Percentiles rank a stretch among this genome's conserved stretches.
These are phyloP conservation scores for Gymnocephalus cernua DNA, from an alignment of 2,113 vertebrate species.

Conservation along the genomic window DNA sequence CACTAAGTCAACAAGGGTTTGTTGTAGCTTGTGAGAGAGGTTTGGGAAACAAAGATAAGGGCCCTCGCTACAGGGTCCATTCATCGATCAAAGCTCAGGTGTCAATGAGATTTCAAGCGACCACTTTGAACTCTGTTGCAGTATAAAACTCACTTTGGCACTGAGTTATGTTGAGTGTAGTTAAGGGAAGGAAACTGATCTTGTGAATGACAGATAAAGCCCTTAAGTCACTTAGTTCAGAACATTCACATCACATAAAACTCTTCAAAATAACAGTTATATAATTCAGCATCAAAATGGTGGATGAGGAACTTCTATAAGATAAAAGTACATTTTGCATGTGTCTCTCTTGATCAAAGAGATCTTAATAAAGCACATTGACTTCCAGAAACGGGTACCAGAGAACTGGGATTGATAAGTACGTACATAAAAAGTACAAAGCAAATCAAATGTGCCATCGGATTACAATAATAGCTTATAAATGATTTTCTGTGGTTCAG, in stretches of 20 bases:
- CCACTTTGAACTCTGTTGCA: conserved; percentile 1
- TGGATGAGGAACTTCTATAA: background rate
- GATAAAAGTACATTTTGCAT: background rate
- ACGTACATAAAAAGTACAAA: background rate
- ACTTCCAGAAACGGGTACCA: background rate
- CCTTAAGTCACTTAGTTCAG: background rate
- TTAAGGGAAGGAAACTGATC: background rate
- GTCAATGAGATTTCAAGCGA: conserved; percentile 56
- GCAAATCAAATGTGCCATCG: background rate
- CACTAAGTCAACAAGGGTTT: conserved; percentile 52
- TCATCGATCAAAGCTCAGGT: conserved; percentile 23
- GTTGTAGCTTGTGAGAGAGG: conserved; percentile 40
- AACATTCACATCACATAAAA: background rate
- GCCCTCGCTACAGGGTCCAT: conserved; percentile 15
- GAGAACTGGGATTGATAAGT: background rate
- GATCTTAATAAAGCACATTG: background rate
- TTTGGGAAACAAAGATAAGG: conserved; percentile 62
- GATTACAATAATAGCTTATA: conserved; percentile 14
- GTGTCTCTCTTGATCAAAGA: background rate
- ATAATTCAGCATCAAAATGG: background rate
- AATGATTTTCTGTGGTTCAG: background rate
- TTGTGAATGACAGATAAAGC: background rate
- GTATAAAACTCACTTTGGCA: conserved; percentile 12
- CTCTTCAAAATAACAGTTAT: background rate
- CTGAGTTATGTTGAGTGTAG: background rate